These are phyloP conservation scores for Leucopternis melanops DNA, from an alignment of 2,113 vertebrate species.

Conservation along the genomic window DNA sequence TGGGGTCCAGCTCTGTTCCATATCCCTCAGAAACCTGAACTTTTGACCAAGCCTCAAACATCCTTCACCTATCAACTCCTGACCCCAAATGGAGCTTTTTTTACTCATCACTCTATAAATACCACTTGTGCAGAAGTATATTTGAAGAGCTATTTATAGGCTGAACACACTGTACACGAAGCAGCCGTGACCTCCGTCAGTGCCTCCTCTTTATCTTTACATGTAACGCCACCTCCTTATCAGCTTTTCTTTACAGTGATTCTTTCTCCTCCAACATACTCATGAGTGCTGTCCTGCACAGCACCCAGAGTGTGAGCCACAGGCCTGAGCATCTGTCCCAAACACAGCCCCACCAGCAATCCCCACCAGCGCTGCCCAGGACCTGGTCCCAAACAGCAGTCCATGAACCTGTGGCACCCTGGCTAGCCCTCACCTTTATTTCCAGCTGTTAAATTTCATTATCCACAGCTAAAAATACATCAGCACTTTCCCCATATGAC, in stretches of 20 bases:
- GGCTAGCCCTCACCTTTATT: slow-evolving; percentile 1
- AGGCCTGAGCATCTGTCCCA: not conserved
- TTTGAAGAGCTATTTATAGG: slow-evolving; percentile 29
- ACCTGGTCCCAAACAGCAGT: rapidly evolving
- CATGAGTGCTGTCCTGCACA: not conserved
- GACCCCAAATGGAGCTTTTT: not conserved
- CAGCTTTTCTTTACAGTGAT: not conserved
- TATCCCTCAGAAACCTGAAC: not conserved
- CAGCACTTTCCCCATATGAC: slow-evolving; percentile 27
- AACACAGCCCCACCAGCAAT: not conserved
- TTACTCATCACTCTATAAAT: slow-evolving; percentile 19
- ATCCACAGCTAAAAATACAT: slow-evolving; percentile 47
- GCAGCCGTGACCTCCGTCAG: not conserved
- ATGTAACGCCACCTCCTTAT: not conserved
- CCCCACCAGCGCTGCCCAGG: not conserved
- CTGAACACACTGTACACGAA: not conserved
- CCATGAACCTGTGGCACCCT: not conserved
- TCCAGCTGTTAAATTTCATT: slow-evolving; percentile 37
- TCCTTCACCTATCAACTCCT: not conserved
- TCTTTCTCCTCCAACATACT: not conserved
- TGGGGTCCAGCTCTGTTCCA: not conserved
- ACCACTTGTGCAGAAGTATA: slow-evolving; percentile 20
- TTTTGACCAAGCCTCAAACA: not conserved
- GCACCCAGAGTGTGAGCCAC: not conserved
- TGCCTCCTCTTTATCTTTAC: not conserved